Evolutionary conservation across 2,888 invertebrate species (phyloP), one percentile per base, ranked within the genome.

Genomic region (Agrotis exclamationis): DNA sequence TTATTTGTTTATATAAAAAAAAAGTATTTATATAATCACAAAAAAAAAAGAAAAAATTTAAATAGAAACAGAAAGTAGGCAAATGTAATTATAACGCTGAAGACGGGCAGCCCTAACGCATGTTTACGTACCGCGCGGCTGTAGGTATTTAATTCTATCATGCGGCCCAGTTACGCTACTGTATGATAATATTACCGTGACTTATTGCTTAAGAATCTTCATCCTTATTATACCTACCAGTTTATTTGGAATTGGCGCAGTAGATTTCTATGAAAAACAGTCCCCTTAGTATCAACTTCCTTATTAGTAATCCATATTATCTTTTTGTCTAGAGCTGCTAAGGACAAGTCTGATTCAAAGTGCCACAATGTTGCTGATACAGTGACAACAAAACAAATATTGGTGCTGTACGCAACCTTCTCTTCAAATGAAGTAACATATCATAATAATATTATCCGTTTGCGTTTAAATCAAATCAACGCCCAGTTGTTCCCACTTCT

Each of bases 401-500:
- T 63, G 9, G 14, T 22, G 50, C 16, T 14, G 16, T 11, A 54
- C 22, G 16, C 33, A 13, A 22, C 22, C 28, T 47, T 53, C 22
- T 48, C 44, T 14, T 57, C 3, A 44, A 76, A 58, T 48, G 16
- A 14, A 50, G 14, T 47, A n/a, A 57, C 47, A 51, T 47, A n/a
- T 51, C 47, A 51, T 16, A 33, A 59, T 39, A 16, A 16, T 14
- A 44, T 45, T 67, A 75, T 56, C 28, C 22, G 18, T 47, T 51
- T 47, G 24, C 9, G 39, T 48, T 60, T 68, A 65, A 68, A 78
- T 62, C 67, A 73, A 72, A 74, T 72, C 59, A 39, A 74, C 44
- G 58, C 53, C 20, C 58, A 62, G 60, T 77, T 64, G 69, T 66
- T 60, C 50, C 65, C 70, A 66, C 70, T 82, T 64, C 65, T 67